These are phyloP conservation scores for Apus apus DNA, from an alignment of 2,113 vertebrate genomes.

Conservation along the genomic window DNA sequence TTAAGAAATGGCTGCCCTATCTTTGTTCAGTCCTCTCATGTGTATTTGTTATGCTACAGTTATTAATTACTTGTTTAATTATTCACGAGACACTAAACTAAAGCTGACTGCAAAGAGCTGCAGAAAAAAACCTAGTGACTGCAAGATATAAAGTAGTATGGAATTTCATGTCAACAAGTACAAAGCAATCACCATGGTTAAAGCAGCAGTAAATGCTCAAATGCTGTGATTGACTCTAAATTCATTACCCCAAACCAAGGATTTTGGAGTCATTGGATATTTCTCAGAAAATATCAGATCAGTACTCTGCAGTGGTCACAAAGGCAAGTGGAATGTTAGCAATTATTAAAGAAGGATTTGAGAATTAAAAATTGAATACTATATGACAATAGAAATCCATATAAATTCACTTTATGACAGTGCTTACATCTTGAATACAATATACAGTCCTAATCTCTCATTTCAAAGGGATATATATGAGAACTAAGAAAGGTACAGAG, in stretches of 20 bases:
- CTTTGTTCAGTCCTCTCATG: neutral
- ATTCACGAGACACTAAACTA: conserved; percentile 19
- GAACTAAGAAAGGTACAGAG: neutral
- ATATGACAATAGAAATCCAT: neutral
- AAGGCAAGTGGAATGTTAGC: neutral
- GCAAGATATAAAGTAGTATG: neutral
- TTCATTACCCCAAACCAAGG: neutral
- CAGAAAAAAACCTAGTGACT: neutral
- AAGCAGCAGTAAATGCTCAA: conserved; percentile 28
- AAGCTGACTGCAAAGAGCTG: neutral
- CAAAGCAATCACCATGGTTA: conserved; percentile 30
- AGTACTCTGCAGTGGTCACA: neutral
- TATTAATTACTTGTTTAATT: conserved; percentile 50
- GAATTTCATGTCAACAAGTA: conserved; percentile 17
- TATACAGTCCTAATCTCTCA: conserved; percentile 27
- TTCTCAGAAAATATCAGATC: conserved; percentile 39
- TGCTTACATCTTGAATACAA: conserved; percentile 35
- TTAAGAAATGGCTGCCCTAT: neutral
- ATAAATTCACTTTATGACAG: conserved; percentile 3
- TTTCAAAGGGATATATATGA: conserved; percentile 41
- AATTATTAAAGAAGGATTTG: conserved; percentile 42
- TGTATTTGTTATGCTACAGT: neutral
- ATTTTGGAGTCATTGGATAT: conserved; percentile 32
- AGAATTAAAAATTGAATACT: conserved; percentile 37
- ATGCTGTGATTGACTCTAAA: neutral